Conservation (phyloP, 2,888 invertebrate genomes). For the Sthenelais limicola region DNA sequence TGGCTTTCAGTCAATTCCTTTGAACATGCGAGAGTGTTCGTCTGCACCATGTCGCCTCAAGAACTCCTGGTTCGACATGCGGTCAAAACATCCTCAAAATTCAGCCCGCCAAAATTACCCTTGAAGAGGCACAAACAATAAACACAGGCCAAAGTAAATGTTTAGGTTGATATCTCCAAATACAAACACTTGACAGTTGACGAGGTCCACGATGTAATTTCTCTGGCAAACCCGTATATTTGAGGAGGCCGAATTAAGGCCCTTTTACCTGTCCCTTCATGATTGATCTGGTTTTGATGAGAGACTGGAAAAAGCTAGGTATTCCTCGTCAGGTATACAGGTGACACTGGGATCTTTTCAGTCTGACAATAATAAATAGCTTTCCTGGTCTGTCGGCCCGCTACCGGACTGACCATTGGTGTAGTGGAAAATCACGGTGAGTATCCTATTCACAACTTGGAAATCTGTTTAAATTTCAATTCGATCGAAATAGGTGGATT, state of each 20-base stretch:
- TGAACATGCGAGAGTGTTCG: conserved; percentile 36
- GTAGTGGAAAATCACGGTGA: too few relatives aligned
- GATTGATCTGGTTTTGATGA: conserved; percentile 36
- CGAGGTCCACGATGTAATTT: too few relatives aligned
- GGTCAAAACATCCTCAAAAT: conserved; percentile 4
- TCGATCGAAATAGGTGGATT: too few relatives aligned
- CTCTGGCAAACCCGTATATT: conserved; percentile 14
- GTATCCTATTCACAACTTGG: too few relatives aligned
- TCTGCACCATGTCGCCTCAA: conserved; percentile 12
- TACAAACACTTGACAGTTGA: conserved; percentile 35
- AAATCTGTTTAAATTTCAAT: too few relatives aligned
- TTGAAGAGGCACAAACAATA: neutral
- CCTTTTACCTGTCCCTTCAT: conserved; percentile 3
- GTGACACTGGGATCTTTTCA: too few relatives aligned
- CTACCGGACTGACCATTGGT: too few relatives aligned
- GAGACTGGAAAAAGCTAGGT: conserved; percentile 21
- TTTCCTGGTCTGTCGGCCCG: too few relatives aligned
- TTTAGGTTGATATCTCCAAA: conserved; percentile 19
- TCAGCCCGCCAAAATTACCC: neutral
- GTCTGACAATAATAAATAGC: too few relatives aligned
- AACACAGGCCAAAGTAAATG: neutral
- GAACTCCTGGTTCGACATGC: neutral
- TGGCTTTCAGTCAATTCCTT: conserved; percentile 38
- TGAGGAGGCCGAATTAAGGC: neutral
- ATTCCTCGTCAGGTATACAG: conserved; percentile 4